These are phyloP conservation scores for Molanna angustata DNA, from an alignment of 2,888 invertebrate genomes.

Conservation along the genomic window DNA sequence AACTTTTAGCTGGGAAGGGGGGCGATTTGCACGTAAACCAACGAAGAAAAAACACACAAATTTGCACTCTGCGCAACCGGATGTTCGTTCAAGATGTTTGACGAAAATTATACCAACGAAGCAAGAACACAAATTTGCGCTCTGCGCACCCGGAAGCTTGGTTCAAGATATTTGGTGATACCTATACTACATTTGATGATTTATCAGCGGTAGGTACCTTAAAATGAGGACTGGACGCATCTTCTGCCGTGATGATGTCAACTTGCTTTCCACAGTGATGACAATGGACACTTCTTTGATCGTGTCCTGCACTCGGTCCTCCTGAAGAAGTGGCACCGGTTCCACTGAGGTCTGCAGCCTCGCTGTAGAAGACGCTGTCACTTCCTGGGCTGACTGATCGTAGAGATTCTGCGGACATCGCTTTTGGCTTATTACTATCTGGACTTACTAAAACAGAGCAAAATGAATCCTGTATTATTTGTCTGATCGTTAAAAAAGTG, in stretches of 20 bases:
- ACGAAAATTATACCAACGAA: too few relatives aligned
- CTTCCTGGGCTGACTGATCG: constrained; percentile 89
- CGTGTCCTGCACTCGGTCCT: constrained; percentile 45
- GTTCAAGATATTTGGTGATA: too few relatives aligned
- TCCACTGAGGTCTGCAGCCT: constrained; percentile 60
- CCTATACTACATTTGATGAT: too few relatives aligned
- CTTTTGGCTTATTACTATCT: constrained; percentile 62
- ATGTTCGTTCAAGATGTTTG: too few relatives aligned
- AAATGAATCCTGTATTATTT: background rate
- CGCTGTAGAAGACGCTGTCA: constrained; percentile 87
- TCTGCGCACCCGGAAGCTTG: too few relatives aligned
- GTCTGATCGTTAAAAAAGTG: too few relatives aligned
- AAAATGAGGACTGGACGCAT: constrained; percentile 31
- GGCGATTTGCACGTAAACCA: too few relatives aligned
- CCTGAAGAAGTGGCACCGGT: constrained; percentile 44
- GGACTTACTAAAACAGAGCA: constrained; percentile 39
- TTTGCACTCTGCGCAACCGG: too few relatives aligned
- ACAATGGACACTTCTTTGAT: constrained; percentile 61
- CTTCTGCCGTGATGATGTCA: constrained; percentile 56
- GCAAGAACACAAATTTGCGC: too few relatives aligned
- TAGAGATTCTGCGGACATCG: constrained; percentile 81
- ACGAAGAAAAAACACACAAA: too few relatives aligned
- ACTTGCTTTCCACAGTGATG: constrained; percentile 82
- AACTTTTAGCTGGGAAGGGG: too few relatives aligned
- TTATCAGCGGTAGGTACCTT: constrained; percentile 22